Conservation (phyloP, 1,140 invertebrate species). For the Mylabris phalerata region DNA sequence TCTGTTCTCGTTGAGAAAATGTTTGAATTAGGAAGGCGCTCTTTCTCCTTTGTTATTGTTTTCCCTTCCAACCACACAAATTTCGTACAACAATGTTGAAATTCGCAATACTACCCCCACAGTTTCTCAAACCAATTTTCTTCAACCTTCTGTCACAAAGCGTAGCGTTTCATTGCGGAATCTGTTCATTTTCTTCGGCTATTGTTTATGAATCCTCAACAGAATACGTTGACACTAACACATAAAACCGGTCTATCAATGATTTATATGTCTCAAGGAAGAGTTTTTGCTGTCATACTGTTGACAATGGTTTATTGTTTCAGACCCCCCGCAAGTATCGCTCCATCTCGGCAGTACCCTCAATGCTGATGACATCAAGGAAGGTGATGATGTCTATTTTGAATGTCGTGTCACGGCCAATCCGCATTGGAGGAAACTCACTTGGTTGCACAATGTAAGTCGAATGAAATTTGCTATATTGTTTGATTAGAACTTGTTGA, state of each 20-base stretch:
- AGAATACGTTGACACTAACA: conserved; percentile 7
- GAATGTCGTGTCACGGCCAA: conserved; percentile 86
- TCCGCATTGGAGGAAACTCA: conserved; percentile 74
- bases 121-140: too few relatives aligned
- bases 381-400: conserved; percentile 89
- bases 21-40: too few relatives aligned
- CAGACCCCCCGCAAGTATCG: conserved; percentile 79
- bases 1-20: too few relatives aligned
- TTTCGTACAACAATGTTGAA: too few relatives aligned
- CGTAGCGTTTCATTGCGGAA: neutral
- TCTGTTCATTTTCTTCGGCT: conserved; percentile 23
- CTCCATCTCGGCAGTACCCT: conserved; percentile 76
- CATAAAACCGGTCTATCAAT: conserved; percentile 24
- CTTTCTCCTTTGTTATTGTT: too few relatives aligned
- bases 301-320: conserved; percentile 36
- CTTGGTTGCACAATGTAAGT: conserved; percentile 82
- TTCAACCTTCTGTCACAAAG: too few relatives aligned
- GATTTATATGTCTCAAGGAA: conserved; percentile 26
- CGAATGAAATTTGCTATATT: neutral
- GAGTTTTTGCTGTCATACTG: conserved; percentile 18
- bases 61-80: too few relatives aligned
- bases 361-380: conserved; percentile 81
- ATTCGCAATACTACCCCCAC: too few relatives aligned
- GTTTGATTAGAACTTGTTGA: too few relatives aligned
- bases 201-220: conserved; percentile 21